Percentiles rank a stretch among this genome's conserved stretches.
These are phyloP conservation scores for Calidris pygmaea DNA, from an alignment of 2,113 vertebrate genomes.

Conservation along the genomic window DNA sequence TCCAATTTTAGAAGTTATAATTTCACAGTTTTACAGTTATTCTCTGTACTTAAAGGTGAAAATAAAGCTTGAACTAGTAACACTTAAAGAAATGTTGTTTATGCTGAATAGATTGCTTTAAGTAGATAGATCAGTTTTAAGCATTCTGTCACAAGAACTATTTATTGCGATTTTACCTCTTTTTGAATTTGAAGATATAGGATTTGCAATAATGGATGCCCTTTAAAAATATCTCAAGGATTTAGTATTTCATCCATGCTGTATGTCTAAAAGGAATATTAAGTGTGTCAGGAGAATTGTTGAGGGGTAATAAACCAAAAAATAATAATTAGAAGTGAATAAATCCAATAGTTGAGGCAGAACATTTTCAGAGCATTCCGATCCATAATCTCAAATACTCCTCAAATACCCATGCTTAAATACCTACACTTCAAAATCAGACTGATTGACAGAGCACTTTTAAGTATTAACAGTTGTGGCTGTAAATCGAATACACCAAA, in stretches of 20 bases:
- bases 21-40: not conserved
- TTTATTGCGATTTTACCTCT: not conserved
- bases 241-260: not conserved
- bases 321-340: not conserved
- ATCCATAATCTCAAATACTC: constrained; percentile 17
- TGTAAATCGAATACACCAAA: constrained; percentile 44
- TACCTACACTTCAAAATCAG: not conserved
- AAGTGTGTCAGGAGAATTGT: not conserved
- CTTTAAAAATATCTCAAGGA: not conserved
- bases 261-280: not conserved
- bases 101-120: not conserved
- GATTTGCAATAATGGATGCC: not conserved
- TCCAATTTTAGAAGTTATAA: not conserved
- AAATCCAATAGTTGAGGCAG: constrained; percentile 18
- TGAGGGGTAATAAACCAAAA: not conserved
- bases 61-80: not conserved
- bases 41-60: not conserved
- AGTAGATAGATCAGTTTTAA: not conserved
- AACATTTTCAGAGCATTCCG: constrained; percentile 27
- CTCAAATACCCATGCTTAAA: not conserved
- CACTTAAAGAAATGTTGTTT: not conserved
- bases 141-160: not conserved
- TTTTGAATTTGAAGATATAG: not conserved
- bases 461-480: constrained; percentile 10
- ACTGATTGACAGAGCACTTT: constrained; percentile 31